These are phyloP conservation scores for Entelurus aequoreus DNA, from an alignment of 2,113 vertebrate species.

Conservation along the genomic window DNA sequence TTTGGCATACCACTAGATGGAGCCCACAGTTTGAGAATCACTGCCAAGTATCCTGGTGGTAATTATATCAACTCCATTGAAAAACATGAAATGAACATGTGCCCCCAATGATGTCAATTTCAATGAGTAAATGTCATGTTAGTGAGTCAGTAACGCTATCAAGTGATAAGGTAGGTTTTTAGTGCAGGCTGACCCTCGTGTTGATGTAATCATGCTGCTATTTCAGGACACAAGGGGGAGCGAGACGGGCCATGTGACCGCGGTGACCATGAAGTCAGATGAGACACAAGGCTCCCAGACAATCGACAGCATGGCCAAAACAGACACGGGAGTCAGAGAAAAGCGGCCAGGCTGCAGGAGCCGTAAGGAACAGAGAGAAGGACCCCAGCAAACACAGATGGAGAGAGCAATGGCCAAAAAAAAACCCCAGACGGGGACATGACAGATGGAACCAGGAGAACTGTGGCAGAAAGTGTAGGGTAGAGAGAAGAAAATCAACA, in stretches of 20 bases:
- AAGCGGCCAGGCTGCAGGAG: slow-evolving; percentile 35
- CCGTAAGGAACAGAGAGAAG: slow-evolving; percentile 45
- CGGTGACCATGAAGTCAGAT: slow-evolving; percentile 38
- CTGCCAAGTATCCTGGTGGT: too few species aligned
- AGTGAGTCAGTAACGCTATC: too few species aligned
- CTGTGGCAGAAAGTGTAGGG: too few species aligned
- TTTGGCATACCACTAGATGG: too few species aligned
- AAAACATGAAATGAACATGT: too few species aligned
- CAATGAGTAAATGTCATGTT: too few species aligned
- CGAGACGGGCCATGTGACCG: slow-evolving; percentile 24
- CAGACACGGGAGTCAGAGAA: slow-evolving; percentile 32
- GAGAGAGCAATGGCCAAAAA: slow-evolving; percentile 44
- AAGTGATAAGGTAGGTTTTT: too few species aligned
- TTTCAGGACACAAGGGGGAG: slow-evolving; percentile 34
- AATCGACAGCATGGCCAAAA: slow-evolving; percentile 30
- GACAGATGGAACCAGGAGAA: slow-evolving; percentile 25
- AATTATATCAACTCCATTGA: too few species aligned
- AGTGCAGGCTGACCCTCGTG: neutral
- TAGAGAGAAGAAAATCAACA: neutral
- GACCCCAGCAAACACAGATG: slow-evolving; percentile 45
- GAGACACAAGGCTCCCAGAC: slow-evolving; percentile 28
- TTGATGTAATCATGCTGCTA: slow-evolving; percentile 26
- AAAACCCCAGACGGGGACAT: slow-evolving; percentile 12
- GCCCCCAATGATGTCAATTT: too few species aligned
- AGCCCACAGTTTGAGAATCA: too few species aligned